Conservation (phyloP, 2,888 invertebrate genomes). For the Callimorpha dominula region DNA sequence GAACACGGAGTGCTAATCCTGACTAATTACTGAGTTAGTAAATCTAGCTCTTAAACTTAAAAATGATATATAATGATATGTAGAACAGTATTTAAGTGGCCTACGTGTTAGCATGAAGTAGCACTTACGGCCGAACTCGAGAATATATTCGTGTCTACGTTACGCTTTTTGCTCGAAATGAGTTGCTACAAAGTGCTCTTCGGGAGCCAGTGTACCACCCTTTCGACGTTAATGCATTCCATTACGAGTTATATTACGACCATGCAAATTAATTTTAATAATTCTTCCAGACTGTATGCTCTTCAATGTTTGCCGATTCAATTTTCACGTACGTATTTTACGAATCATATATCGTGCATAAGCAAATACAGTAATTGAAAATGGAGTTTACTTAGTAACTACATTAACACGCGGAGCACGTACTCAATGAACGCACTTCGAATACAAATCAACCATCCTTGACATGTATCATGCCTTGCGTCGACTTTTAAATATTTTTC, state of each 20-base stretch:
- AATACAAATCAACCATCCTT: conserved; percentile 74
- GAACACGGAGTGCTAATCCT: not conserved
- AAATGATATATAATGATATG: not conserved
- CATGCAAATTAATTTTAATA: conserved; percentile 68
- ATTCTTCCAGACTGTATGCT: conserved; percentile 58
- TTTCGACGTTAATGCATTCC: conserved; percentile 74
- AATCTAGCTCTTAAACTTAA: not conserved
- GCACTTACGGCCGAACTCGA: conserved; percentile 55
- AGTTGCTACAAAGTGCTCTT: conserved; percentile 65
- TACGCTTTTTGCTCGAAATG: conserved; percentile 65
- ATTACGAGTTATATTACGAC: conserved; percentile 68
- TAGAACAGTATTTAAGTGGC: conserved; percentile 42
- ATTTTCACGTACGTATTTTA: conserved; percentile 57
- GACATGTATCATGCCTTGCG: conserved; percentile 69
- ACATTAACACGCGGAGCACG: conserved; percentile 76
- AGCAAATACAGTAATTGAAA: conserved; percentile 76
- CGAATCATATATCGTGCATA: conserved; percentile 62
- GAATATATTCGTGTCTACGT: conserved; percentile 61
- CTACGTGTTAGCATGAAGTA: conserved; percentile 55
- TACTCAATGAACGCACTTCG: conserved; percentile 70
- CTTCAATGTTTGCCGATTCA: conserved; percentile 51
- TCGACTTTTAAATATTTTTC: conserved; percentile 58
- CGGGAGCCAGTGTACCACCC: conserved; percentile 56
- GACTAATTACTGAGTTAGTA: not conserved
- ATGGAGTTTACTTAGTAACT: conserved; percentile 74